These are phyloP conservation scores for Diaphora mendica DNA, from an alignment of 2,888 invertebrate genomes.

Conservation along the genomic window DNA sequence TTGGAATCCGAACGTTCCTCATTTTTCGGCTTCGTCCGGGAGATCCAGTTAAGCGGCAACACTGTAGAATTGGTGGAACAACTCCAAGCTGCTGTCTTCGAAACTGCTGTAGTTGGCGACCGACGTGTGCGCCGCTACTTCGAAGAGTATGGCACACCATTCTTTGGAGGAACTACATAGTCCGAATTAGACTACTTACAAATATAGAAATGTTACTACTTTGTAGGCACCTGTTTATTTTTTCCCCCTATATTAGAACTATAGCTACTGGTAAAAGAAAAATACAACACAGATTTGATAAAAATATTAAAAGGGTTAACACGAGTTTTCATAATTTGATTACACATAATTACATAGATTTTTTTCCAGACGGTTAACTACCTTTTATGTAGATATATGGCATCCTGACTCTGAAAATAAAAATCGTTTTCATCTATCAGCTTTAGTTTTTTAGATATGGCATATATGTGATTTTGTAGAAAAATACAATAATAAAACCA, in stretches of 20 bases:
- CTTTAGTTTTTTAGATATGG: too few relatives aligned
- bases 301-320: background rate
- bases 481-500: too few relatives aligned
- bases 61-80: constrained; percentile 66
- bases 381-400: too few relatives aligned
- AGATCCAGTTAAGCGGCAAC: constrained; percentile 56
- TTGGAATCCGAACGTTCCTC: constrained; percentile 68
- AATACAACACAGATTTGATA: background rate
- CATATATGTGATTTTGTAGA: too few relatives aligned
- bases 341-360: too few relatives aligned
- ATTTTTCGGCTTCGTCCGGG: constrained; percentile 70
- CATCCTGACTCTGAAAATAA: too few relatives aligned
- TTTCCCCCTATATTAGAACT: background rate
- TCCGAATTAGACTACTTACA: background rate
- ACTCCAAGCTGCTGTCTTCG: constrained; percentile 58
- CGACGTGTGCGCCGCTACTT: constrained; percentile 71
- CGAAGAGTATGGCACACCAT: constrained; percentile 70
- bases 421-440: too few relatives aligned
- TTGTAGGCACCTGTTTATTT: background rate
- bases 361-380: too few relatives aligned
- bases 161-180: constrained; percentile 47
- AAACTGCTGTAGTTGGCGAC: constrained; percentile 57
- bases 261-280: background rate
- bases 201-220: constrained; percentile 6
- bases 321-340: too few relatives aligned